These are phyloP conservation scores for Dusona sp. DNA, from an alignment of 2,888 invertebrate genomes.

Conservation along the genomic window DNA sequence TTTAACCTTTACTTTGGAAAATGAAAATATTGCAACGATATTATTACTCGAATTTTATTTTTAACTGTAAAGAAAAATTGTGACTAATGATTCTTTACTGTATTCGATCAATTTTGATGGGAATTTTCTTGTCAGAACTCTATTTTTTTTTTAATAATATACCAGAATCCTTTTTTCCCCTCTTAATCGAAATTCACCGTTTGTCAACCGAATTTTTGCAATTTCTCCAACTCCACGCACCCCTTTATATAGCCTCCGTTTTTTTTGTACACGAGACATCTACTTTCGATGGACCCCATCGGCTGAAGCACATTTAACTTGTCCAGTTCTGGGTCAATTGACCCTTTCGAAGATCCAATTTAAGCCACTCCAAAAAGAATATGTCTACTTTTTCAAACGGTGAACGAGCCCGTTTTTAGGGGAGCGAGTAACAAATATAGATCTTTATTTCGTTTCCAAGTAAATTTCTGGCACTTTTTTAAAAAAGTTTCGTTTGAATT, in stretches of 20 bases:
- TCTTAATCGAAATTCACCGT: background rate
- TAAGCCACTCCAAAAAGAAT: slow-evolving; percentile 14
- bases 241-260: background rate
- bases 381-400: slow-evolving; percentile 1
- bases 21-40: background rate
- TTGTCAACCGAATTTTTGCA: background rate
- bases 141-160: background rate
- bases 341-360: slow-evolving; percentile 24
- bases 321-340: slow-evolving; percentile 35
- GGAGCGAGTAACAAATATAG: background rate
- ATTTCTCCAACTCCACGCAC: slow-evolving; percentile 2
- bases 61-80: background rate
- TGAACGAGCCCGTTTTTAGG: background rate
- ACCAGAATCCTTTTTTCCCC: background rate
- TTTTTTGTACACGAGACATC: slow-evolving; percentile 10
- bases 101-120: background rate
- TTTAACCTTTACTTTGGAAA: background rate
- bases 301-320: slow-evolving; percentile 23
- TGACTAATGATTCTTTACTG: background rate
- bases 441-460: background rate
- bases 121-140: background rate
- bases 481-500: background rate
- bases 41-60: background rate
- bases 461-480: background rate
- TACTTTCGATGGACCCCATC: slow-evolving; percentile 18